Conservation (phyloP, 2,113 vertebrate genomes). For the Phaethornis superciliosus region DNA sequence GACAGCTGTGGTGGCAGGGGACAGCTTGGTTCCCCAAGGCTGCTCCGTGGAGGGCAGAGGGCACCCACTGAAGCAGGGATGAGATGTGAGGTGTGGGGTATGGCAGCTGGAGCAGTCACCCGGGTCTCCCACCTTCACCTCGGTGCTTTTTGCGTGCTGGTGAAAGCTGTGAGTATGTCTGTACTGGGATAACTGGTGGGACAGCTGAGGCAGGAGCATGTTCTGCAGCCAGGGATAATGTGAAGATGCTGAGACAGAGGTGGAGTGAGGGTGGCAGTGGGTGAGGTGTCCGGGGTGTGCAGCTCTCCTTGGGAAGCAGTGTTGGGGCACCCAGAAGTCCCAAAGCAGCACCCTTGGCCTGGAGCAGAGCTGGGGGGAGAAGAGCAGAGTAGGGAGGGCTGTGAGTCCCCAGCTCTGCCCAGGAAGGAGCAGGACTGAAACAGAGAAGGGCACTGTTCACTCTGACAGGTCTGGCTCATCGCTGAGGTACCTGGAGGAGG, state of each 20-base stretch:
- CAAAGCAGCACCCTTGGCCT: not conserved
- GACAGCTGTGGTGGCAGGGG: not conserved
- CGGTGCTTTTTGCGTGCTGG: accelerated
- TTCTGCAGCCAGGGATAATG: accelerated
- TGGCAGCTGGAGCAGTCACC: not conserved
- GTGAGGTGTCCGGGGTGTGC: not conserved
- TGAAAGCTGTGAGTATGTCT: not conserved
- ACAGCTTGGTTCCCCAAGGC: accelerated
- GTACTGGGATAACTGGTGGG: not conserved
- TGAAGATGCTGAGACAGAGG: not conserved
- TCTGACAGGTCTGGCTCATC: too few relatives aligned
- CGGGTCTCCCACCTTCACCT: too few relatives aligned
- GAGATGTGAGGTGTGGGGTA: not conserved
- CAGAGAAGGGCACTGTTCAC: not conserved
- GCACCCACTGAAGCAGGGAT: accelerated
- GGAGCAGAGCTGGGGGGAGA: not conserved
- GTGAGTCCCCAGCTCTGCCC: not conserved
- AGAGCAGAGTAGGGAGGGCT: not conserved
- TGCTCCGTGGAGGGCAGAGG: accelerated
- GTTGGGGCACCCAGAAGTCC: not conserved
- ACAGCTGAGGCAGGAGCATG: not conserved
- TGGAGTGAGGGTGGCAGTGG: accelerated
- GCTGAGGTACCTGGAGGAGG: too few relatives aligned
- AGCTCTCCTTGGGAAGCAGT: accelerated
- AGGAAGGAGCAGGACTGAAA: not conserved